A percentile compares a stretch with the other conserved stretches of the same genome.
Conservation (phyloP, 2,113 vertebrate genomes). For the Plecturocebus donacophilus region DNA sequence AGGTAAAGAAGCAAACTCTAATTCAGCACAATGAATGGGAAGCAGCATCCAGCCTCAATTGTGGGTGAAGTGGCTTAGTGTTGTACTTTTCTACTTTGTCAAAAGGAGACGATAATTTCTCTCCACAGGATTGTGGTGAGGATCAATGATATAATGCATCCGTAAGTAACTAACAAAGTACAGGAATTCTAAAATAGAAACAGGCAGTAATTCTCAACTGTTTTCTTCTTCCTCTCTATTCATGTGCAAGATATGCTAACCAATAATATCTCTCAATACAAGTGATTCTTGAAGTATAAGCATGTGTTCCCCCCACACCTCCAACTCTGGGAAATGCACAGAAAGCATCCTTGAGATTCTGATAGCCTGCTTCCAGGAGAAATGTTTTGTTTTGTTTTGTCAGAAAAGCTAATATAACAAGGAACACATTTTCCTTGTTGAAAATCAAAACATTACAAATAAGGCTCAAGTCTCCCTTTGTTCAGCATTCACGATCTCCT, state of each 20-base stretch:
- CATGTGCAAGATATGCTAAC: neutral
- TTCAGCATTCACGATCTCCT: neutral
- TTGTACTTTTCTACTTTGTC: neutral
- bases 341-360: neutral
- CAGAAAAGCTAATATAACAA: slow-evolving; percentile 7
- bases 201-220: neutral
- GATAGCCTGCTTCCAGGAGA: neutral
- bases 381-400: neutral
- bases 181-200: neutral
- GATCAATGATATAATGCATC: neutral
- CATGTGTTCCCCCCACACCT: neutral
- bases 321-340: neutral
- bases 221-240: neutral
- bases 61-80: neutral
- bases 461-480: neutral
- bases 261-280: neutral
- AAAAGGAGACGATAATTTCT: neutral
- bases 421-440: neutral
- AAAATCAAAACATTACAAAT: neutral
- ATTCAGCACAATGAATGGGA: neutral
- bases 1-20: neutral
- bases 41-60: neutral
- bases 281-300: neutral
- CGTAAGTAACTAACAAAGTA: neutral
- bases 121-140: neutral